A percentile compares a stretch with the other conserved stretches of the same genome.
phyloP scores from a whole-genome alignment of 1,140 invertebrate species.

The Frieseomelitta varia region DNA sequence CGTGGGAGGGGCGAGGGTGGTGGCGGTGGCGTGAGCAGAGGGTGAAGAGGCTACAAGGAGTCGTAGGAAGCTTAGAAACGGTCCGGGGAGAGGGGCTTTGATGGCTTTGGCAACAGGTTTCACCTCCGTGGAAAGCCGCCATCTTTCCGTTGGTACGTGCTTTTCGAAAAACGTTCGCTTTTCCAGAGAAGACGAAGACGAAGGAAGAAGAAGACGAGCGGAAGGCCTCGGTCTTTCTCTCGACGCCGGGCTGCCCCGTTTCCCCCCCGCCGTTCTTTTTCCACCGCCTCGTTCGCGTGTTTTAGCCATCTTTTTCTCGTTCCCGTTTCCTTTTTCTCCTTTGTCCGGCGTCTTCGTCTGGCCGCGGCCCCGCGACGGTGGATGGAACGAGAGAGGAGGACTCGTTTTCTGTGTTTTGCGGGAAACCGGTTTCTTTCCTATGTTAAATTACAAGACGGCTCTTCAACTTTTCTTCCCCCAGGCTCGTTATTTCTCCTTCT shows the following conservation, averaged over 20 bases:
- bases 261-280: neutral
- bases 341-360: neutral
- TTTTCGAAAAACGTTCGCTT: constrained; percentile 75
- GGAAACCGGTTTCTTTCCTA: constrained; percentile 75
- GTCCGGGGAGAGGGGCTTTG: constrained; percentile 32
- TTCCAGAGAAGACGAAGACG: constrained; percentile 28
- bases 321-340: constrained; percentile 3
- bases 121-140: constrained; percentile 67
- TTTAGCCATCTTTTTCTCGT: neutral
- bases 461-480: constrained; percentile 51
- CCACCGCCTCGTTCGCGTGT: neutral
- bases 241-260: too few species aligned
- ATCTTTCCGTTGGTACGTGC: constrained; percentile 62
- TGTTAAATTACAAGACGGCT: constrained; percentile 68
- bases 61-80: constrained; percentile 20
- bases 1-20: constrained; percentile 1
- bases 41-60: constrained; percentile 29
- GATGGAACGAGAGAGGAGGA: constrained; percentile 24
- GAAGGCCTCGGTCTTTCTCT: neutral
- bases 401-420: constrained; percentile 70
- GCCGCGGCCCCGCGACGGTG: constrained; percentile 23
- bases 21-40: neutral
- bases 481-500: constrained; percentile 33
- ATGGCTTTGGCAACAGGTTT: constrained; percentile 77
- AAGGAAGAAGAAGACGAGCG: neutral